These are phyloP conservation scores for Cavia porcellus DNA, from an alignment of 2,113 vertebrate genomes.

Conservation along the genomic window DNA sequence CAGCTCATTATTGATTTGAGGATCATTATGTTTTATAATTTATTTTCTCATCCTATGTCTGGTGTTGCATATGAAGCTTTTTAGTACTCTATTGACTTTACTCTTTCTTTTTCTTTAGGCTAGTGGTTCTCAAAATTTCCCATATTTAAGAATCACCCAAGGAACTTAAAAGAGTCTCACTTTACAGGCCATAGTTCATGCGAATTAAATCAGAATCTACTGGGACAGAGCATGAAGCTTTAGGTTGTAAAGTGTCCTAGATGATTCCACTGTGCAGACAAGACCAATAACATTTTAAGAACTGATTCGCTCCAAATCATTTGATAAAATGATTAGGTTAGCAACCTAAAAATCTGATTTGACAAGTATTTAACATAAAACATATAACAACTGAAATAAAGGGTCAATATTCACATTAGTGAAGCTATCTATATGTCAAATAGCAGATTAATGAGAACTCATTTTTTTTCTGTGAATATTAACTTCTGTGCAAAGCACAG, in stretches of 20 bases:
- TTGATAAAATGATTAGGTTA: constrained; percentile 64
- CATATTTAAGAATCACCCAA: not conserved
- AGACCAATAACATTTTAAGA: constrained; percentile 38
- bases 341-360: constrained; percentile 57
- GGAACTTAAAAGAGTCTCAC: not conserved
- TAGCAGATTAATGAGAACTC: constrained; percentile 13
- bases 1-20: not conserved
- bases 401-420: constrained; percentile 24
- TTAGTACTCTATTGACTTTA: not conserved
- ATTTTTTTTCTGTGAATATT: constrained; percentile 47
- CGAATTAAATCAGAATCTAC: not conserved
- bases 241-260: not conserved
- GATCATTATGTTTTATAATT: not conserved
- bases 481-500: not conserved
- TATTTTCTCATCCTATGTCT: not conserved
- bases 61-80: not conserved
- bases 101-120: not conserved
- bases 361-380: constrained; percentile 70
- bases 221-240: not conserved
- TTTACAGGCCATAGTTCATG: not conserved
- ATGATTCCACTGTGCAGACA: not conserved
- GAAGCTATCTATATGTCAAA: constrained; percentile 64
- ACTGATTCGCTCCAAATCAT: constrained; percentile 68
- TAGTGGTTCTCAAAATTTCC: not conserved
- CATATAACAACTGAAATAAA: constrained; percentile 61